A percentile compares a stretch with the other conserved stretches of the same genome.
phyloP scores from a whole-genome alignment of 1,140 invertebrate genomes.

The Archivesica marissinica region DNA sequence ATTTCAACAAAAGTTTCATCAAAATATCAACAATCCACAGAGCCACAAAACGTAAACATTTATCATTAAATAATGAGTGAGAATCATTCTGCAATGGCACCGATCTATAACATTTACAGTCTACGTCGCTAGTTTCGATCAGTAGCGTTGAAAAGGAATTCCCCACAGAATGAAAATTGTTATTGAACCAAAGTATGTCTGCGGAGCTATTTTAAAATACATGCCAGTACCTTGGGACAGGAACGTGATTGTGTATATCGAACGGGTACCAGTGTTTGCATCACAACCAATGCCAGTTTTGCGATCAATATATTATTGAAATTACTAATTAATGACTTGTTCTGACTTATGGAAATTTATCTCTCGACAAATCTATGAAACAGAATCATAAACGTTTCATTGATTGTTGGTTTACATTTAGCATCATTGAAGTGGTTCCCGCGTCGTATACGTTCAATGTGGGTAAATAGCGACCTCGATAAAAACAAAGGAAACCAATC shows the following conservation, averaged over 20 bases:
- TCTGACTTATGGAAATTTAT: not conserved
- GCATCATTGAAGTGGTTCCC: no score
- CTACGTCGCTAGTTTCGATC: not conserved
- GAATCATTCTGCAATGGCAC: not conserved
- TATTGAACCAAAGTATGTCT: not conserved
- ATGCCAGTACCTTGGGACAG: not conserved
- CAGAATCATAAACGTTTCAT: no score
- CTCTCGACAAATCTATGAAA: not conserved
- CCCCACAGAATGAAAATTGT: not conserved
- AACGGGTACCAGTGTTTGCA: not conserved
- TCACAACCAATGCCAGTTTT: not conserved
- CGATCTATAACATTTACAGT: not conserved
- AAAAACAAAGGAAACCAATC: no score
- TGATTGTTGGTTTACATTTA: no score
- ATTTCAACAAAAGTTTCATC: no score
- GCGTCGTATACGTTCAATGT: no score
- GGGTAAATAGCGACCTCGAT: no score
- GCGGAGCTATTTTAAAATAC: not conserved
- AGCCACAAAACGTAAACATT: no score
- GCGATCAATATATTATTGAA: not conserved
- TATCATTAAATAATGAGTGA: not conserved
- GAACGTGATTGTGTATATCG: not conserved
- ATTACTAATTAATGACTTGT: constrained; percentile 25
- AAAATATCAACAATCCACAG: no score
- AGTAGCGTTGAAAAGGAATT: no score